Evolutionary conservation across 2,888 invertebrate genomes (phyloP), one percentile per base, ranked within the genome.

Genomic region (Drosophila fulvimacula): DNA sequence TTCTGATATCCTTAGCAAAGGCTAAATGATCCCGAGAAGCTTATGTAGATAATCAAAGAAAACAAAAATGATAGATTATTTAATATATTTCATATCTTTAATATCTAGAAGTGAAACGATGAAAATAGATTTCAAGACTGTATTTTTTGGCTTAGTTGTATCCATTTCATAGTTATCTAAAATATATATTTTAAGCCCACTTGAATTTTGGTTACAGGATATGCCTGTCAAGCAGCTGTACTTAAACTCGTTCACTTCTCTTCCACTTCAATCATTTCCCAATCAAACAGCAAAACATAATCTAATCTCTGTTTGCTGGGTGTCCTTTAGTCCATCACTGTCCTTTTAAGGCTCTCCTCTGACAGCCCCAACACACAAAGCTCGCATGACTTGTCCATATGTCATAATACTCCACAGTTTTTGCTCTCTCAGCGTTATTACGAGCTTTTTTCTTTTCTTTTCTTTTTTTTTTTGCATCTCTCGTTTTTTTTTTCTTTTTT

Each of bases 371-470:
- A 17, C 27, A 21, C 42, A 42, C 17, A 21, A 56, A 32, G 24
- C 19, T 36, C 34, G 34, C 39, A 52, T 52, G 46, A 55, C 68
- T 56, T 55, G 53, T 49, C 38, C 36, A 42, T 75, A 63, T 79
- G 65, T 69, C 70, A 65, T 56, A 79, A 78, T 65, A 52, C 51
- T n/a, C 24, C 56, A 46, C 42, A 76, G 42, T 71, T 61, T 70
- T 70, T 62, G 41, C 63, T 56, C 52, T 44, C 53, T 52, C 58
- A 52, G 52, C 52, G 48, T 57, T 71, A 68, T 68, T 49, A 68
- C 64, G 55, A 65, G 65, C 58, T 58, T 58, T 34, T 44, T n/a
- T 15, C n/a, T 32, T 1, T 41, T 38, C 58, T 58, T 58, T 34
- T 44, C 13, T 15, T 13, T 32, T 1, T 41, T 38, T 61, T 42